Evolutionary conservation across 2,888 invertebrate genomes (phyloP).

Genomic region (Melieria crassipennis): DNA sequence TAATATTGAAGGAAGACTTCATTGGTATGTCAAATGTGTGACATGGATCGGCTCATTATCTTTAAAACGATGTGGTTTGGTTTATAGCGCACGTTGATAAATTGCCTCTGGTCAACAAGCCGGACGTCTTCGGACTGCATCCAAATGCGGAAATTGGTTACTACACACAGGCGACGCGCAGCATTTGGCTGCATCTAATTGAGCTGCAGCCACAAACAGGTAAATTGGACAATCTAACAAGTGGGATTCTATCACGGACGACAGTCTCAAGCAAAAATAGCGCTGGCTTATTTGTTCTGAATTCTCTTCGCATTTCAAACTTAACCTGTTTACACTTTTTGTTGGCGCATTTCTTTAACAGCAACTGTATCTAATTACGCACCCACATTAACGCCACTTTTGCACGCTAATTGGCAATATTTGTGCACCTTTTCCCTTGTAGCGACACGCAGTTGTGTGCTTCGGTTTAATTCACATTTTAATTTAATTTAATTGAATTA

Average conservation of each 20-base stretch:
- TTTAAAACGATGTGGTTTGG: neutral
- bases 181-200: constrained; percentile 87
- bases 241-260: neutral
- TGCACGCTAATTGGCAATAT: constrained; percentile 9
- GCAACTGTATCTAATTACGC: neutral
- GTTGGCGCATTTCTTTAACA: neutral
- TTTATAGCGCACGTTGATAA: constrained; percentile 78
- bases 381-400: neutral
- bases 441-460: constrained; percentile 9
- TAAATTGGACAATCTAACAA: constrained; percentile 60
- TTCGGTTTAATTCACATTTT: constrained; percentile 28
- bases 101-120: constrained; percentile 84
- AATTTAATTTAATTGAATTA: constrained; percentile 60
- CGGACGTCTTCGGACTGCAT: constrained; percentile 92
- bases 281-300: too few species aligned
- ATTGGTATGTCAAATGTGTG: constrained; percentile 68
- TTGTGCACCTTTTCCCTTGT: neutral
- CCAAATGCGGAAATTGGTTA: constrained; percentile 96
- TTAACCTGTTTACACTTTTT: neutral
- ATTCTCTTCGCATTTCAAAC: neutral
- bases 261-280: too few species aligned
- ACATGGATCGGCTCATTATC: neutral
- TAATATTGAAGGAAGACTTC: constrained; percentile 74
- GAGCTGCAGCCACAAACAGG: constrained; percentile 91
- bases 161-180: constrained; percentile 86